Conservation (phyloP, 2,888 invertebrate genomes). For the Vandiemenella viatica region DNA sequence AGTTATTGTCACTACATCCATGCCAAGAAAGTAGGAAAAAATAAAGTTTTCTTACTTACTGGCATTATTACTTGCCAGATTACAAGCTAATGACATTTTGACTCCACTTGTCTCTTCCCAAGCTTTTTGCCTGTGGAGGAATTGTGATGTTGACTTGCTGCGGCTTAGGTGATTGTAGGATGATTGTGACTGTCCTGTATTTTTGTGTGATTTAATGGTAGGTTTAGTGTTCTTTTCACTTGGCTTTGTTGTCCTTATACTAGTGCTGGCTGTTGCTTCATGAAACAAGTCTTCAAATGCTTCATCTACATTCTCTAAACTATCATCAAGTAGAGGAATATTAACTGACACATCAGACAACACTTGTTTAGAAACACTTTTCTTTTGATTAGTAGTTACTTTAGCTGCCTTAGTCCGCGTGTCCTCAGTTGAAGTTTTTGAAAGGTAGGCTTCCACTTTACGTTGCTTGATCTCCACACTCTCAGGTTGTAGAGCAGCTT, state of each 20-base stretch:
- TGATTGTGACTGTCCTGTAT: neutral
- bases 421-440: constrained; percentile 8
- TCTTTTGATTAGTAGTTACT: neutral
- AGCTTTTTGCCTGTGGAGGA: constrained; percentile 14
- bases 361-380: neutral
- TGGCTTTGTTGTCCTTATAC: neutral
- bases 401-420: constrained; percentile 3
- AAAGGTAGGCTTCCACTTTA: constrained; percentile 58
- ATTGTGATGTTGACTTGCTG: constrained; percentile 13
- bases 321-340: constrained; percentile 26
- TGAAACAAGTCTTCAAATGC: constrained; percentile 74
- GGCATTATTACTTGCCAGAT: constrained; percentile 12
- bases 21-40: neutral
- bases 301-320: constrained; percentile 54
- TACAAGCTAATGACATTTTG: constrained; percentile 11
- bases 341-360: constrained; percentile 2
- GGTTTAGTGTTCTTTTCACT: neutral
- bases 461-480: constrained; percentile 52
- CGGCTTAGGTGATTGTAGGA: constrained; percentile 2
- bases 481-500: constrained; percentile 57
- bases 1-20: neutral
- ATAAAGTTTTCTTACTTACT: constrained; percentile 17
- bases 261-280: constrained; percentile 24
- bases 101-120: constrained; percentile 16
- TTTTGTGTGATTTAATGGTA: no score